Conservation (phyloP, 2,888 invertebrate genomes). For the Drosophila mettleri region DNA sequence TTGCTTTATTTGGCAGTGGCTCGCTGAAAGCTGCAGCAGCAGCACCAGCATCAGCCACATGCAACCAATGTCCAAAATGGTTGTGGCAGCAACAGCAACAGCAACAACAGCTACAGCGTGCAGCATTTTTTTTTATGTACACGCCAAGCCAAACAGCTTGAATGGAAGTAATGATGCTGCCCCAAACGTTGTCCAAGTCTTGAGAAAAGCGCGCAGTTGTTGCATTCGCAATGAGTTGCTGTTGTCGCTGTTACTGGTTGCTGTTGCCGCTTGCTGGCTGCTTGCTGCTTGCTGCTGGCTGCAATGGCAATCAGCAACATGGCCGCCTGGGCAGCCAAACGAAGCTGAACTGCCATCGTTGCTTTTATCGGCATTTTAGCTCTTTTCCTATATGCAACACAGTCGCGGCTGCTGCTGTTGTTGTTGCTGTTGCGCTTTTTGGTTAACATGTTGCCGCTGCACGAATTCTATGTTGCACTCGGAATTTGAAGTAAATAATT, state of each 20-base stretch:
- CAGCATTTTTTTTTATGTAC: constrained; percentile 68
- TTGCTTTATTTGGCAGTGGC: constrained; percentile 79
- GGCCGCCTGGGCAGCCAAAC: constrained; percentile 80
- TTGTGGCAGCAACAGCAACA: constrained; percentile 54
- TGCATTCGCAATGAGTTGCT: constrained; percentile 79
- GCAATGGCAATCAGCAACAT: constrained; percentile 75
- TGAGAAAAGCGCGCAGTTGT: constrained; percentile 76
- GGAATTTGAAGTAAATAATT: constrained; percentile 79
- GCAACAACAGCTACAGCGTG: constrained; percentile 13
- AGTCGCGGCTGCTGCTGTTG: constrained; percentile 14
- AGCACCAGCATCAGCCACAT: constrained; percentile 43
- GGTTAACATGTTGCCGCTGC: constrained; percentile 79
- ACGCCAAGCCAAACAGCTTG: constrained; percentile 79
- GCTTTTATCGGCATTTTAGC: constrained; percentile 75
- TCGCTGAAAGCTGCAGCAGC: constrained; percentile 54
- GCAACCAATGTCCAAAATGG: constrained; percentile 74
- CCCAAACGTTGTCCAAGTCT: constrained; percentile 69
- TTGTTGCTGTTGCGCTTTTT: constrained; percentile 49
- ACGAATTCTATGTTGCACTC: constrained; percentile 83
- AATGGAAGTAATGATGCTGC: constrained; percentile 81
- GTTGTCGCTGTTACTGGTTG: constrained; percentile 38
- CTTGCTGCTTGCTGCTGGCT: constrained; percentile 26
- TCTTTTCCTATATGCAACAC: constrained; percentile 48
- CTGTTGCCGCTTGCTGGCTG: constrained; percentile 28
- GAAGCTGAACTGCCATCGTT: constrained; percentile 78